These are phyloP conservation scores for Austrofundulus limnaeus DNA, from an alignment of 2,113 vertebrate genomes.

Conservation along the genomic window DNA sequence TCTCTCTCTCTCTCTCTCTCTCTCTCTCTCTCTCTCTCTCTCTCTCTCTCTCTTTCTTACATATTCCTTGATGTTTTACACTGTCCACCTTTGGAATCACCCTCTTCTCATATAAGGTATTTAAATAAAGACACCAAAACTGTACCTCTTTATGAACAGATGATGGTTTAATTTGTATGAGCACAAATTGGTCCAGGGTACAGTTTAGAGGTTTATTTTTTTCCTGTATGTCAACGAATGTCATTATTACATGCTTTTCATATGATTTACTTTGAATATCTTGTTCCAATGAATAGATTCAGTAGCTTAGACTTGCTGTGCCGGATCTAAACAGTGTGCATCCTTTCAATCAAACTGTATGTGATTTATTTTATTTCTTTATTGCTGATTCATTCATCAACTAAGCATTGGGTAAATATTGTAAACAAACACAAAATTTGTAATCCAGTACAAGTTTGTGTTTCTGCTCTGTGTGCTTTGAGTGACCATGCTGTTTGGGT, in stretches of 20 bases:
- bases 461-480: conserved; percentile 33
- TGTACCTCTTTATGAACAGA: background rate
- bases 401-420: conserved; percentile 3
- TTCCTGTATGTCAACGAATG: no score
- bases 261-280: background rate
- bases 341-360: background rate
- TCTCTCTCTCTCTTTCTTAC: conserved; percentile 38
- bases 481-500: conserved; percentile 26
- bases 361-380: background rate
- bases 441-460: conserved; percentile 10
- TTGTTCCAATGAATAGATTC: background rate
- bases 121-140: conserved; percentile 15
- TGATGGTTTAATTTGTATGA: background rate
- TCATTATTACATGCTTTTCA: background rate
- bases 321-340: background rate
- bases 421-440: conserved; percentile 1
- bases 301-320: background rate
- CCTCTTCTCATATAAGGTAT: conserved; percentile 55
- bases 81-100: conserved; percentile 9
- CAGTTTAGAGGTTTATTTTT: no score
- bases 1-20: no score
- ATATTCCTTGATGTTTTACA: conserved; percentile 25
- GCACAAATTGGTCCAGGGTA: background rate
- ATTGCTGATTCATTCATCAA: no score
- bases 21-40: no score